Conservation (phyloP, 2,113 vertebrate genomes). For the Myiagra hebetior region DNA sequence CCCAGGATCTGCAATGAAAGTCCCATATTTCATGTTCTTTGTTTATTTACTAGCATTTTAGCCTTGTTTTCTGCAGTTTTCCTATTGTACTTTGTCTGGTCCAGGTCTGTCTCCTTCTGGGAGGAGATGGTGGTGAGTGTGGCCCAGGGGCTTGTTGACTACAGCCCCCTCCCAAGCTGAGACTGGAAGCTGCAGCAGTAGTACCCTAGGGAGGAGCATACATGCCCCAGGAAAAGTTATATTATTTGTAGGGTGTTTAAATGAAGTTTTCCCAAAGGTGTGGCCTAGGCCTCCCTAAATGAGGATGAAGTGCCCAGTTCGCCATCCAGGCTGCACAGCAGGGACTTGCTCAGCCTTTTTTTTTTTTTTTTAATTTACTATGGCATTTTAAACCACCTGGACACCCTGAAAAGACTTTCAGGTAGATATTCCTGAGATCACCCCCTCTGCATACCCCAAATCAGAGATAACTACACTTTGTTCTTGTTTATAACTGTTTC, state of each 20-base stretch:
- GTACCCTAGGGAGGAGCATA: rapidly evolving
- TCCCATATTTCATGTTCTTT: background rate
- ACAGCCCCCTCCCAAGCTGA: rapidly evolving
- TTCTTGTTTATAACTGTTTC: background rate
- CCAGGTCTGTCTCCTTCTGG: background rate
- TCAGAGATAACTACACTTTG: background rate
- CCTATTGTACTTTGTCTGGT: rapidly evolving
- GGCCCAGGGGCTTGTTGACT: background rate
- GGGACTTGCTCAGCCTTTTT: rapidly evolving
- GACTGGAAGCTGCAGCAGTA: background rate
- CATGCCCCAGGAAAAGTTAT: rapidly evolving
- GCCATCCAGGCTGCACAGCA: background rate
- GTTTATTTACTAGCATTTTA: background rate
- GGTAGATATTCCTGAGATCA: background rate
- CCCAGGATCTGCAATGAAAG: background rate
- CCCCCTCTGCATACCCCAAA: background rate
- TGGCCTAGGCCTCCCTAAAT: too few species aligned
- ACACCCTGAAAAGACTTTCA: background rate
- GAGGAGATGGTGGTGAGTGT: background rate
- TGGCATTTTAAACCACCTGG: background rate
- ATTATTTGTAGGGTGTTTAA: background rate
- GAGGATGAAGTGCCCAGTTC: background rate
- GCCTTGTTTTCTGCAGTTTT: background rate
- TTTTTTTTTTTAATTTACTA: background rate
- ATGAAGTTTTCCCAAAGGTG: background rate